Conservation (phyloP, 2,113 vertebrate genomes). For the Enhydra lutris region DNA sequence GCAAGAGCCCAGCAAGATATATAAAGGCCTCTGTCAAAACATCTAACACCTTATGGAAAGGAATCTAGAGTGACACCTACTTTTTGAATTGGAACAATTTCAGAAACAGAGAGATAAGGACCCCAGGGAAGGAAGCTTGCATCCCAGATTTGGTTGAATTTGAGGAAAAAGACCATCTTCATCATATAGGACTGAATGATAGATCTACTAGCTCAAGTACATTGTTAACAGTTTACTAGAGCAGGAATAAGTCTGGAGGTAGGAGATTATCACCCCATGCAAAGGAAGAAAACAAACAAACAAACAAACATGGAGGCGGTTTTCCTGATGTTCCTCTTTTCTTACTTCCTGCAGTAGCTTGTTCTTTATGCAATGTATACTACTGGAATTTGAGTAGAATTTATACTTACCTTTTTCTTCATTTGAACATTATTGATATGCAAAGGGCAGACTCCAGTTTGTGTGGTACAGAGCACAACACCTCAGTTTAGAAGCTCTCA, state of each 20-base stretch:
- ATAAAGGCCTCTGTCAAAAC: not conserved
- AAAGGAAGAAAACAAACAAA: not conserved
- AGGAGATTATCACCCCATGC: not conserved
- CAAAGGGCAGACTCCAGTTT: not conserved
- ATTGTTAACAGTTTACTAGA: not conserved
- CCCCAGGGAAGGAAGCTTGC: accelerated
- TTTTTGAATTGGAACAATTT: not conserved
- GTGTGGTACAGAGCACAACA: too few species aligned
- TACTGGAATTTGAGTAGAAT: not conserved
- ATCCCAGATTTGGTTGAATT: not conserved
- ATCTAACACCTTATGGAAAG: accelerated
- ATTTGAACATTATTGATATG: not conserved
- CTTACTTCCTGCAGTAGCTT: not conserved
- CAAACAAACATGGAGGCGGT: not conserved
- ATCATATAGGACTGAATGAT: not conserved
- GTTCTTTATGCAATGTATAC: not conserved
- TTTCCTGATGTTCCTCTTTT: not conserved
- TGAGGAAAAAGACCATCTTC: not conserved
- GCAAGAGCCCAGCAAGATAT: not conserved
- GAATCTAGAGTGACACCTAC: not conserved
- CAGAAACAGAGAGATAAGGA: not conserved
- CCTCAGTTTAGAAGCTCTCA: not conserved
- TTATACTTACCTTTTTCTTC: not conserved
- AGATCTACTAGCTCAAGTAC: not conserved
- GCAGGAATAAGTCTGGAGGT: not conserved